Base-by-base conservation (phyloP, 2,797 vertebrate genomes). In the Pangasius djambal region DNA sequence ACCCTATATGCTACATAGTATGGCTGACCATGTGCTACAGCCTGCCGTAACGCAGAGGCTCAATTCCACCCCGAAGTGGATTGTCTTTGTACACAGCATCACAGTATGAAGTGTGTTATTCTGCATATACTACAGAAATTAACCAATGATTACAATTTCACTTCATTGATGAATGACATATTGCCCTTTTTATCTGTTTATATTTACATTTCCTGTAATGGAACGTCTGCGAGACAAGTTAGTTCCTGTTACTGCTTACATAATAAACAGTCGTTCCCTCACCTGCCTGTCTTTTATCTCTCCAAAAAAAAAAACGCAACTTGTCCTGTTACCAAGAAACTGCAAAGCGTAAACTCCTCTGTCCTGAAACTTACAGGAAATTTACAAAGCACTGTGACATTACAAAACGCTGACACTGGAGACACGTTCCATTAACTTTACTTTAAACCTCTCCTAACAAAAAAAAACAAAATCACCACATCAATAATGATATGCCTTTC, bases 161-260 rank as follows among this genome's bases (percentile, higher is more conserved):
- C 40, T 28, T 48, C 20, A 10, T 4, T 37, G 18, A 37, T 37
- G 6, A 25, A 44, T 28, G 25, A 48, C 16, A 79, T 31, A 31
- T 9, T 50, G 48, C 0, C 15, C 22, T 79, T 55, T 79, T 55
- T 4, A 10, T 37, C 4, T 81, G 78, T 81, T 81, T 57, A 20
- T 81, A 57, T 81, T 81, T 81, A 81, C 31, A 37, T 81, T 57
- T 81, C 31, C 34, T 22, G n/a, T 34, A 57, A 81, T 57, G n/a
- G 74, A 77, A 77, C 31, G 10, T 52, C 78, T 57, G n/a, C 20
- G 78, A 57, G 78, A 81, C 78, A 81, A 81, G n/a, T 81, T 81
- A 81, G 31, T 81, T 81, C 63, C 44, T 70, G 63, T 52, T 70
- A 52, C 63, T 69, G 65, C 44, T 85, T 84, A 65, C 63, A 84